A percentile compares a stretch with the other conserved stretches of the same genome.
Evolutionary conservation across 2,797 vertebrate genomes (phyloP).

Genomic region (Acridotheres tristis): DNA sequence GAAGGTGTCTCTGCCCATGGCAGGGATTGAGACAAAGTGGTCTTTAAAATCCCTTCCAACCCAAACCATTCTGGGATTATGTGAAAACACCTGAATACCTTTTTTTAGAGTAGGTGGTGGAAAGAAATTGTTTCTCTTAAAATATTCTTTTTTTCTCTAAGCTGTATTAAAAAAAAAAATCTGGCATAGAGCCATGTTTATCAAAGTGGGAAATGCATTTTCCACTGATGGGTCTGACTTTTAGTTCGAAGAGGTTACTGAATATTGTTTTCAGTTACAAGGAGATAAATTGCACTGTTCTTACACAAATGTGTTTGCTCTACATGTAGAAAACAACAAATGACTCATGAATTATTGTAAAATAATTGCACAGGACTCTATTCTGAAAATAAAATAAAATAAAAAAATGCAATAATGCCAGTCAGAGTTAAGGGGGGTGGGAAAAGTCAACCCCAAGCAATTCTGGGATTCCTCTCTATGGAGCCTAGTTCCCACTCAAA

Average conservation of each 20-base stretch:
- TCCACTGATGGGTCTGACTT: background rate
- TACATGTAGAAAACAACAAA: background rate
- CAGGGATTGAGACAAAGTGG: background rate
- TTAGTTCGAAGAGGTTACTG: background rate
- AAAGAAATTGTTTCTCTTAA: background rate
- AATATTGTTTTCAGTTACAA: background rate
- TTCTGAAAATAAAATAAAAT: background rate
- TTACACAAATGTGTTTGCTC: background rate
- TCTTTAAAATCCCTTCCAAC: background rate
- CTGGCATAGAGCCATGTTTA: background rate
- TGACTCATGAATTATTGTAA: background rate
- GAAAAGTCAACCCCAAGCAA: rapidly evolving
- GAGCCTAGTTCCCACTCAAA: background rate
- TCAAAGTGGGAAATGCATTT: background rate
- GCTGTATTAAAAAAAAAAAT: background rate
- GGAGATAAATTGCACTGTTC: background rate
- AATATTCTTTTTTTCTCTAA: background rate
- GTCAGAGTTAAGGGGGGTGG: rapidly evolving
- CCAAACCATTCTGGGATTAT: background rate
- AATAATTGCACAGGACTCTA: background rate
- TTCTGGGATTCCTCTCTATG: background rate
- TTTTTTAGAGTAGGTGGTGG: background rate
- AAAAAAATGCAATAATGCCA: background rate
- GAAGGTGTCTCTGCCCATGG: background rate
- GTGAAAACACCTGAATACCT: background rate